Conservation (phyloP, 2,797 vertebrate genomes). For the Enteromius trimaculatus region DNA sequence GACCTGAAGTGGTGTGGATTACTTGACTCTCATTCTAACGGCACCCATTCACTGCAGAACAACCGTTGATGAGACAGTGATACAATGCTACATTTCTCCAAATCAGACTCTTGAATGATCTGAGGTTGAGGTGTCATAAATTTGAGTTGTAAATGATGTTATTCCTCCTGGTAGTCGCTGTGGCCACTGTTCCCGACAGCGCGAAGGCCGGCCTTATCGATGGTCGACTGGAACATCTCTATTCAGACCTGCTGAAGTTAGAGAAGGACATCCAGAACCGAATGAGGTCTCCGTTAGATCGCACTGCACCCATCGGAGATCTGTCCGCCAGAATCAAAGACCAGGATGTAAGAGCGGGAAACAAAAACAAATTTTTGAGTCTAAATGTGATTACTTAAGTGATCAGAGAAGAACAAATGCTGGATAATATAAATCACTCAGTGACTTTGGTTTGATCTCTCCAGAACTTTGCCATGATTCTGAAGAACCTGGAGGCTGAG, state of each 20-base stretch:
- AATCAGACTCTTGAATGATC: not conserved
- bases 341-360: slow-evolving; percentile 78
- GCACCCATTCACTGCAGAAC: not conserved
- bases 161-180: slow-evolving; percentile 54
- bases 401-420: not conserved
- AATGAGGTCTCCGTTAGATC: slow-evolving; percentile 81
- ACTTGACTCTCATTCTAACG: not conserved
- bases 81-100: not conserved
- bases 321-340: slow-evolving; percentile 79
- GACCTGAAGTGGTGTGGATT: not conserved
- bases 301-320: slow-evolving; percentile 76
- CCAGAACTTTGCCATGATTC: slow-evolving; percentile 75
- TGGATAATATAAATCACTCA: not conserved
- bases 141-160: not conserved
- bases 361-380: not conserved
- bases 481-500: slow-evolving; percentile 82
- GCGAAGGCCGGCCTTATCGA: slow-evolving; percentile 76
- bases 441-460: slow-evolving; percentile 15
- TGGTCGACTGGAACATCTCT: slow-evolving; percentile 77
- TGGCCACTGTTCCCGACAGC: slow-evolving; percentile 71
- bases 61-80: not conserved
- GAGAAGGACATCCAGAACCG: slow-evolving; percentile 79
- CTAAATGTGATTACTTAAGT: not conserved
- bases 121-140: slow-evolving; percentile 24
- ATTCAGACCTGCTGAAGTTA: slow-evolving; percentile 74